A percentile compares a stretch with the other conserved stretches of the same genome.
Conservation (phyloP, 1,140 invertebrate genomes). For the Drosophila subpulchrella region DNA sequence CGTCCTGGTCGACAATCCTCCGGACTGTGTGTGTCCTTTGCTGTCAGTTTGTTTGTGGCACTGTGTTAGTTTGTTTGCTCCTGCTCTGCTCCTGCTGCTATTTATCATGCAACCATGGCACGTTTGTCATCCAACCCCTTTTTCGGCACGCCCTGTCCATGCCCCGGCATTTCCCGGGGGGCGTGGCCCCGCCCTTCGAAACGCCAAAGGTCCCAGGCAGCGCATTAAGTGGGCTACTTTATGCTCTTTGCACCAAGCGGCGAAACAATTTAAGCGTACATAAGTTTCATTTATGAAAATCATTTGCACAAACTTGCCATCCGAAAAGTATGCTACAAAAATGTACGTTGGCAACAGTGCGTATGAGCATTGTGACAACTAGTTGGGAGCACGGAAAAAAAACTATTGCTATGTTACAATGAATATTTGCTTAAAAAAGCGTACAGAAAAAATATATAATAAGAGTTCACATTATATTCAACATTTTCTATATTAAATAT, state of each 20-base stretch:
- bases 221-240: constrained; percentile 57
- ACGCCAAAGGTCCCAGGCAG: constrained; percentile 17
- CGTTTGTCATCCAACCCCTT: constrained; percentile 73
- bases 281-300: constrained; percentile 80
- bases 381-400: constrained; percentile 23
- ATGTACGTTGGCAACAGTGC: constrained; percentile 53
- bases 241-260: constrained; percentile 58
- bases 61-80: constrained; percentile 54
- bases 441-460: too few species aligned
- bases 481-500: too few species aligned
- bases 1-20: constrained; percentile 17
- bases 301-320: constrained; percentile 56
- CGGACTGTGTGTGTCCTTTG: constrained; percentile 25
- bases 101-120: constrained; percentile 79
- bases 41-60: constrained; percentile 18
- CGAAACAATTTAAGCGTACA: constrained; percentile 71
- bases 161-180: constrained; percentile 11
- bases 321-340: constrained; percentile 52
- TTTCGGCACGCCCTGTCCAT: constrained; percentile 6
- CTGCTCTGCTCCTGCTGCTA: constrained; percentile 49
- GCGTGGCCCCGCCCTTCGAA: constrained; percentile 13
- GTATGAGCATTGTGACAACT: constrained; percentile 58
- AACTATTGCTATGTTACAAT: background rate
- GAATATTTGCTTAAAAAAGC: too few species aligned
- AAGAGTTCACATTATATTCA: too few species aligned